Evolutionary conservation across 2,797 vertebrate species (phyloP).

Genomic region (Heteromormyrus szaboi): DNA sequence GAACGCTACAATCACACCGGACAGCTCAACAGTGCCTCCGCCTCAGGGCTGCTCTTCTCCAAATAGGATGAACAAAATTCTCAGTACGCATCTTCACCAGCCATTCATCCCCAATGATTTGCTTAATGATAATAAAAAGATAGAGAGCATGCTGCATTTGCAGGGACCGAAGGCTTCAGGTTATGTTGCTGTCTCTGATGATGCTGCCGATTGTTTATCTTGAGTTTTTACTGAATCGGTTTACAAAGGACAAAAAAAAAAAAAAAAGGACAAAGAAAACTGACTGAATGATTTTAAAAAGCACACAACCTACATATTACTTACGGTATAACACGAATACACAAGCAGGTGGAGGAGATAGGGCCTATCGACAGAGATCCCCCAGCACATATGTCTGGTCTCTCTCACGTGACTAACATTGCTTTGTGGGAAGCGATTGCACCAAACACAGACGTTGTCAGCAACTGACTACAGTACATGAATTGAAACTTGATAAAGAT

Average conservation of each 20-base stretch:
- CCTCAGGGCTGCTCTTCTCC: constrained; percentile 47
- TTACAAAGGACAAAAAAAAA: background rate
- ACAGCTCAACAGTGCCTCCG: constrained; percentile 58
- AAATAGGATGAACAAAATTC: background rate
- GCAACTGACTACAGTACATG: background rate
- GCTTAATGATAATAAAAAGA: background rate
- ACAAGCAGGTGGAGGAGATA: background rate
- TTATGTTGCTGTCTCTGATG: background rate
- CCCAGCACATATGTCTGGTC: background rate
- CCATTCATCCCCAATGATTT: constrained; percentile 24
- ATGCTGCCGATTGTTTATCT: background rate
- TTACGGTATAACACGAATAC: background rate
- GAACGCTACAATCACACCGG: constrained; percentile 35
- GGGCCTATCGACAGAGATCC: background rate
- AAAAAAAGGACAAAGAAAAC: background rate
- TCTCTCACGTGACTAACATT: background rate
- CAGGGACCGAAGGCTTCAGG: background rate
- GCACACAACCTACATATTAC: background rate
- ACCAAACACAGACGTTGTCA: background rate
- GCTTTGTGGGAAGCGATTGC: background rate
- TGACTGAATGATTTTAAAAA: background rate
- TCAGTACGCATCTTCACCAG: constrained; percentile 15
- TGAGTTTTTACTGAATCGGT: background rate
- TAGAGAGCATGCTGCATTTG: background rate
- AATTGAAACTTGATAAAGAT: background rate